Conservation (phyloP, 2,888 invertebrate genomes). For the Mystacides longicornis region DNA sequence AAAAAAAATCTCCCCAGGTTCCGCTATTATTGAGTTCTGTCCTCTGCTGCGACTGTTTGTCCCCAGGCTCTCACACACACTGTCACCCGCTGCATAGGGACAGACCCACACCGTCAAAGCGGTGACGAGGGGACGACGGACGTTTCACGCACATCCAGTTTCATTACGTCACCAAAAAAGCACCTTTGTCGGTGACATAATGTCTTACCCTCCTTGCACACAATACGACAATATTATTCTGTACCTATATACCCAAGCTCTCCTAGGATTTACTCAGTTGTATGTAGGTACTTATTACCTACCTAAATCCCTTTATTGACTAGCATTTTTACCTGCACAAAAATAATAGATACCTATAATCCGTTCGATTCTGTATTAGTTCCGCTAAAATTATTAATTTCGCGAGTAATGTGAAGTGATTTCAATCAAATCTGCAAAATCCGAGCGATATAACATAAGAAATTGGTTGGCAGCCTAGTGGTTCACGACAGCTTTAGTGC, state of each 20-base stretch:
- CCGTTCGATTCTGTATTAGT: no score
- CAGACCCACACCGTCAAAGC: neutral
- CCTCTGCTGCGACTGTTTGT: neutral
- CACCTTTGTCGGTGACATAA: slow-evolving; percentile 23
- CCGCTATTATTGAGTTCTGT: neutral
- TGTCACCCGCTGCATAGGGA: neutral
- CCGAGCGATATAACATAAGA: no score
- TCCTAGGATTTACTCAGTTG: no score
- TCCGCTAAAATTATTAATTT: no score
- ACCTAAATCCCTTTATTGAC: no score
- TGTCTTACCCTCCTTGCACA: neutral
- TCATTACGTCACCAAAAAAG: slow-evolving; percentile 20
- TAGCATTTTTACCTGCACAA: no score
- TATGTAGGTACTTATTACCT: no score
- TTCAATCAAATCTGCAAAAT: no score
- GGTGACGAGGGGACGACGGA: slow-evolving; percentile 11
- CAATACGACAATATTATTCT: neutral
- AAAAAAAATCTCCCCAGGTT: neutral
- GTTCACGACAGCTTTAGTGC: no score
- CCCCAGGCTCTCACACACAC: neutral
- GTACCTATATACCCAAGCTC: neutral
- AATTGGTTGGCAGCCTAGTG: no score
- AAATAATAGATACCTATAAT: no score
- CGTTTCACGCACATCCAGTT: slow-evolving; percentile 25
- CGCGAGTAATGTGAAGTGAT: no score